Base-by-base conservation (phyloP, 2,797 vertebrate species). In the Melanotaenia nigrans region DNA sequence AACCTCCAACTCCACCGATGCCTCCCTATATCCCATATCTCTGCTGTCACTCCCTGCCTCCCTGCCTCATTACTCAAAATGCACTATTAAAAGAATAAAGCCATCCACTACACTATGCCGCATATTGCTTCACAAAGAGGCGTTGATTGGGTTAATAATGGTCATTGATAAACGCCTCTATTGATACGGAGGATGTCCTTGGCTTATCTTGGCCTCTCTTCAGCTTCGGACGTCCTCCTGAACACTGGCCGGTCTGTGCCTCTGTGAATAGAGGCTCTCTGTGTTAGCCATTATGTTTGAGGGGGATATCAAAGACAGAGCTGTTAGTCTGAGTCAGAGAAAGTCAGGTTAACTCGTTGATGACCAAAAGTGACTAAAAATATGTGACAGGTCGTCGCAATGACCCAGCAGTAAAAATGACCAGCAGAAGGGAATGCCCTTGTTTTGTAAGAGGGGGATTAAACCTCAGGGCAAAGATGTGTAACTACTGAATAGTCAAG, bases 91-190 rank as follows among this genome's bases (percentile, higher is more conserved):
- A 88, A 83, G 82, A 85, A 89, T 81, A 90, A 90, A 91, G 87
- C 71, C 78, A 80, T 85, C 68, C 78, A 73, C 82, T 89, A 80
- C 72, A 83, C 89, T 86, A 86, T 85, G 79, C 62, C 66, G 74
- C 90, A 86, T 89, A 90, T 89, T 88, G 82, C 87, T 89, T 73
- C 85, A 92, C 84, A 86, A 91, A 92, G 90, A 77, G 62, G 68
- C 84, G 89, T 91, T 82, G 91, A 94, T 90, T 92, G 82, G 84
- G 85, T 92, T 92, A 87, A 91, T 93, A 94, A 92, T 90, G 90
- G 71, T 82, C 74, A 1, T 62, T 85, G 88, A 94, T 93, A 92
- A 94, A 94, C 87, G 87, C 75, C 67, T 82, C 82, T 79, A 93
- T 92, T 94, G 89, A 94, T 90, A 68, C 66, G 4, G 81, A 90